phyloP scores from a whole-genome alignment of 2,113 vertebrate species.

The Thalassoma bifasciatum region DNA sequence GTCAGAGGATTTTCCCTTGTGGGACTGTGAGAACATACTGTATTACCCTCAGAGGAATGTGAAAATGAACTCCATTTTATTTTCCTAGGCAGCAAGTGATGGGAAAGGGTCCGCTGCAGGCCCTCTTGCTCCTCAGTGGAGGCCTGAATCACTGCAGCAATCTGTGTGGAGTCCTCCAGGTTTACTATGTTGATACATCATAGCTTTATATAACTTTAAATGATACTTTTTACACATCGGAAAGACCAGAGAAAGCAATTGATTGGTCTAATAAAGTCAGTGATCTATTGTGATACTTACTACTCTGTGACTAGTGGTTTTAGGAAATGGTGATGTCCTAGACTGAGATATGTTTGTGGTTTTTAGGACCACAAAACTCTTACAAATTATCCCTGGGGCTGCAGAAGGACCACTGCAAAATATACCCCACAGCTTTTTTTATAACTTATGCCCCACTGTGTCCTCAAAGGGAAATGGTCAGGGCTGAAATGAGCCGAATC shows the following conservation, averaged over 20 bases:
- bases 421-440: too few species aligned
- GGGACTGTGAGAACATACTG: constrained; percentile 28
- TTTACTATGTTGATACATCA: neutral
- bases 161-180: neutral
- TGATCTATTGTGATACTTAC: too few species aligned
- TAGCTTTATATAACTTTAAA: neutral
- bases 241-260: neutral
- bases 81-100: constrained; percentile 27
- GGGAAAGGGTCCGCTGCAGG: neutral
- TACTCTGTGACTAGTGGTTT: too few species aligned
- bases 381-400: too few species aligned
- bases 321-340: too few species aligned
- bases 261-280: neutral
- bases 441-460: too few species aligned
- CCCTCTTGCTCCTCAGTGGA: neutral
- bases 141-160: constrained; percentile 9
- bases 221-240: neutral
- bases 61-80: constrained; percentile 30
- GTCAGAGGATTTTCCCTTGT: constrained; percentile 26
- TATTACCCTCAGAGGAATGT: constrained; percentile 26
- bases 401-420: too few species aligned
- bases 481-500: too few species aligned
- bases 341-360: too few species aligned
- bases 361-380: too few species aligned
- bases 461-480: too few species aligned